phyloP scores from a whole-genome alignment of 2,797 vertebrate genomes.

The Strix occidentalis region DNA sequence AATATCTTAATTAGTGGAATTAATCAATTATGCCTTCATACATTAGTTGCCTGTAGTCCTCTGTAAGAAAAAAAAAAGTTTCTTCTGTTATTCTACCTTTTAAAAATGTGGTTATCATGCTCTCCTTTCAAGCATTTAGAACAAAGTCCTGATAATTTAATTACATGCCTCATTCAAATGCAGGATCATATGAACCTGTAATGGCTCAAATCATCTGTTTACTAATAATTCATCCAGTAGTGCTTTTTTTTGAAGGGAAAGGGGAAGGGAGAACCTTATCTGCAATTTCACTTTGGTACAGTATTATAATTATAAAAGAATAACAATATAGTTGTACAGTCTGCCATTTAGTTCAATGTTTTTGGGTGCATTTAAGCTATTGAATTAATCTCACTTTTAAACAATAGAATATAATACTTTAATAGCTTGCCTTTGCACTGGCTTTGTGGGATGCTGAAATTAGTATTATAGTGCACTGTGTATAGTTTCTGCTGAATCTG shows the following conservation, averaged over 20 bases:
- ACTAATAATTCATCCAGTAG: conserved; percentile 66
- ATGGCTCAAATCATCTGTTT: conserved; percentile 71
- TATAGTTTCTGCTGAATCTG: conserved; percentile 94
- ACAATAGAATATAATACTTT: conserved; percentile 88
- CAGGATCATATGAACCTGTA: conserved; percentile 65
- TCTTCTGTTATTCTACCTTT: conserved; percentile 44
- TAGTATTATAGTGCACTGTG: conserved; percentile 84
- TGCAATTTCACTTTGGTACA: conserved; percentile 64
- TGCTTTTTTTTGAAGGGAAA: conserved; percentile 23
- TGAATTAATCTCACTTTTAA: conserved; percentile 83
- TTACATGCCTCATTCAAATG: conserved; percentile 66
- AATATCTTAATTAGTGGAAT: conserved; percentile 64
- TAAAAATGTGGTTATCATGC: conserved; percentile 54
- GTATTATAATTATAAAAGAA: conserved; percentile 71
- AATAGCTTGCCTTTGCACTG: conserved; percentile 84
- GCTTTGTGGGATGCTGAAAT: conserved; percentile 88
- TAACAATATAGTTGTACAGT: conserved; percentile 66
- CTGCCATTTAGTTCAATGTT: conserved; percentile 61
- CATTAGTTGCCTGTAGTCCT: conserved; percentile 44
- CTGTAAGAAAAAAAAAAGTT: conserved; percentile 30
- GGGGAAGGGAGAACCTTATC: conserved; percentile 66
- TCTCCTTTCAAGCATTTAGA: conserved; percentile 58
- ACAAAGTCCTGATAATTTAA: conserved; percentile 67
- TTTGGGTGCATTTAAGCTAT: conserved; percentile 71
- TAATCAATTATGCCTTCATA: conserved; percentile 60